A percentile compares a stretch with the other conserved stretches of the same genome.
Evolutionary conservation across 2,113 vertebrate genomes (phyloP).

Genomic region (Uria aalge): DNA sequence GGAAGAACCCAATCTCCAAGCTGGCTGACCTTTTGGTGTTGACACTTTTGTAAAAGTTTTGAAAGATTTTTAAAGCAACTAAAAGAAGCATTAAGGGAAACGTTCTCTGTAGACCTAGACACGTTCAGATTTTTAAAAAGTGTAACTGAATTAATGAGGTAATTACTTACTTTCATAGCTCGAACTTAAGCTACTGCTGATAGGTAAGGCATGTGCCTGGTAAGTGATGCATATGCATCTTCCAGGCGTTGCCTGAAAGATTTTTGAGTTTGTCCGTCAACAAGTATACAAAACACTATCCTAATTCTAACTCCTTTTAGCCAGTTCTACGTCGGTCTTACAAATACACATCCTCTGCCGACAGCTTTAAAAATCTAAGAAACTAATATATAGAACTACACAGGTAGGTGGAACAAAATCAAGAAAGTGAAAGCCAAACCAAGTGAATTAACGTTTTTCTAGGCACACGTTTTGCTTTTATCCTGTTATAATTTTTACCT

Average conservation of each 20-base stretch:
- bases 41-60: neutral
- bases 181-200: neutral
- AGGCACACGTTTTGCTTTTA: neutral
- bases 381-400: neutral
- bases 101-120: neutral
- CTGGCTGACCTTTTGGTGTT: neutral
- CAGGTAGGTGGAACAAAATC: neutral
- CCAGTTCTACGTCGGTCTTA: neutral
- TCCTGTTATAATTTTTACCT: neutral
- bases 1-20: neutral
- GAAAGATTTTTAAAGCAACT: neutral
- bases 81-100: neutral
- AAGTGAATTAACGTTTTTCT: neutral
- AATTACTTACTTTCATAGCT: neutral
- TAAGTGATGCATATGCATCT: neutral
- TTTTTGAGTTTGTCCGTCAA: neutral
- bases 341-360: neutral
- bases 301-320: neutral
- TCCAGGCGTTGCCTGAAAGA: neutral
- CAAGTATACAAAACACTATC: neutral
- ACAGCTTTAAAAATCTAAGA: neutral
- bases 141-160: neutral
- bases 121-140: accelerated
- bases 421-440: neutral
- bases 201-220: neutral